Percentiles rank a stretch among this genome's conserved stretches.
These are phyloP conservation scores for Darwinula stevensoni DNA, from an alignment of 2,888 invertebrate species.

Conservation along the genomic window DNA sequence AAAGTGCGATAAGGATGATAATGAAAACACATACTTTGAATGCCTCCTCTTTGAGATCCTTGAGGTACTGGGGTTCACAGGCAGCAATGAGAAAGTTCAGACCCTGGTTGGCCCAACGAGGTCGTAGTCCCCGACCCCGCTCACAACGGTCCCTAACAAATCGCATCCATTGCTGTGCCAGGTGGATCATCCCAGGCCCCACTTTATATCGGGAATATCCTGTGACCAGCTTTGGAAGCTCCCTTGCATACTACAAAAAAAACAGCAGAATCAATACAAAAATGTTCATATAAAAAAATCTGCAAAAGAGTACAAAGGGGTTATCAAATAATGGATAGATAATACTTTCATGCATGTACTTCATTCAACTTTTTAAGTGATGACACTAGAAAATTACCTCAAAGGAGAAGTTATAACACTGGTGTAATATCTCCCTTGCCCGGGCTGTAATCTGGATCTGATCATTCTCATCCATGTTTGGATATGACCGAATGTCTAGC, in stretches of 20 bases:
- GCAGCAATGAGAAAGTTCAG: slow-evolving; percentile 56
- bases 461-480: slow-evolving; percentile 25
- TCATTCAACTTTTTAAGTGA: slow-evolving; percentile 3
- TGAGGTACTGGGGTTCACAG: slow-evolving; percentile 53
- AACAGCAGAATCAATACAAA: not conserved
- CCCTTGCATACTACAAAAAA: slow-evolving; percentile 1
- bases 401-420: slow-evolving; percentile 66
- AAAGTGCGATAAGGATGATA: too few species aligned
- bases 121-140: slow-evolving; percentile 41
- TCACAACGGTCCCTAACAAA: slow-evolving; percentile 62
- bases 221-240: slow-evolving; percentile 25
- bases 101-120: slow-evolving; percentile 67
- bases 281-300: slow-evolving; percentile 5
- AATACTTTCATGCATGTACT: too few species aligned
- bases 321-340: too few species aligned
- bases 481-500: slow-evolving; percentile 20
- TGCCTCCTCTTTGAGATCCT: slow-evolving; percentile 38
- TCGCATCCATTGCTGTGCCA: slow-evolving; percentile 57
- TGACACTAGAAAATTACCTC: slow-evolving; percentile 25
- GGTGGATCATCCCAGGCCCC: slow-evolving; percentile 29
- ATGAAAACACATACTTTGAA: too few species aligned
- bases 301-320: too few species aligned
- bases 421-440: slow-evolving; percentile 44
- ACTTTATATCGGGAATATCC: slow-evolving; percentile 19
- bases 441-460: slow-evolving; percentile 27